A percentile compares a stretch with the other conserved stretches of the same genome.
Conservation (phyloP, 2,888 invertebrate genomes). For the Apeira syringaria region DNA sequence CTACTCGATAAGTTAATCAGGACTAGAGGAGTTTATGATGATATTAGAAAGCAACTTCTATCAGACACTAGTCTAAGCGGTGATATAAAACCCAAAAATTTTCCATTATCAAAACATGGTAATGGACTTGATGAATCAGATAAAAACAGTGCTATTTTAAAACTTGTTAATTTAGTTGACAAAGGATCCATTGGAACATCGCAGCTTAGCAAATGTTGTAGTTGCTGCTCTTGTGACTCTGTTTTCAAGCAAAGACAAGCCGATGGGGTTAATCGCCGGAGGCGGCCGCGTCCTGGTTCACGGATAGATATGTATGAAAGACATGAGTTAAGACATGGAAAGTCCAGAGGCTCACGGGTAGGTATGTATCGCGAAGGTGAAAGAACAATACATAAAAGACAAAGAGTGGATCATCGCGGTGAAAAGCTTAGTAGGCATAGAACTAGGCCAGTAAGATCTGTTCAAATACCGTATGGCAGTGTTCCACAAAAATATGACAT, state of each 20-base stretch:
- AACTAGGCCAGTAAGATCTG: too few species aligned
- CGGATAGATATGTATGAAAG: background rate
- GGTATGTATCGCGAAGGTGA: background rate
- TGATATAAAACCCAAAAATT: constrained; percentile 25
- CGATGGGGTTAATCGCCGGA: background rate
- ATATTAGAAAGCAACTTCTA: constrained; percentile 48
- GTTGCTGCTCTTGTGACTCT: background rate
- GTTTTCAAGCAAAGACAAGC: background rate
- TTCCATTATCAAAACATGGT: background rate
- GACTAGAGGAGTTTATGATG: constrained; percentile 59
- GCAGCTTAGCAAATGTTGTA: constrained; percentile 3
- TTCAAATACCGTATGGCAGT: too few species aligned
- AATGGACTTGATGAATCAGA: constrained; percentile 20
- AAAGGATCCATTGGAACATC: background rate
- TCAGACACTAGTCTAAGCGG: constrained; percentile 43
- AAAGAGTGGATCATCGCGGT: background rate
- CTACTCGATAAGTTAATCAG: constrained; percentile 51
- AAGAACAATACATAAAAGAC: background rate
- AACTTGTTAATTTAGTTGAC: background rate
- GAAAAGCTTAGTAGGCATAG: background rate
- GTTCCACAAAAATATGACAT: background rate
- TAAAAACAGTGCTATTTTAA: background rate
- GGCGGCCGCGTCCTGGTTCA: background rate
- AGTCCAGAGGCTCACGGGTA: background rate
- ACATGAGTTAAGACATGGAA: background rate